Base-by-base conservation (phyloP, 2,888 invertebrate genomes). In the Epinotia brunnichana region DNA sequence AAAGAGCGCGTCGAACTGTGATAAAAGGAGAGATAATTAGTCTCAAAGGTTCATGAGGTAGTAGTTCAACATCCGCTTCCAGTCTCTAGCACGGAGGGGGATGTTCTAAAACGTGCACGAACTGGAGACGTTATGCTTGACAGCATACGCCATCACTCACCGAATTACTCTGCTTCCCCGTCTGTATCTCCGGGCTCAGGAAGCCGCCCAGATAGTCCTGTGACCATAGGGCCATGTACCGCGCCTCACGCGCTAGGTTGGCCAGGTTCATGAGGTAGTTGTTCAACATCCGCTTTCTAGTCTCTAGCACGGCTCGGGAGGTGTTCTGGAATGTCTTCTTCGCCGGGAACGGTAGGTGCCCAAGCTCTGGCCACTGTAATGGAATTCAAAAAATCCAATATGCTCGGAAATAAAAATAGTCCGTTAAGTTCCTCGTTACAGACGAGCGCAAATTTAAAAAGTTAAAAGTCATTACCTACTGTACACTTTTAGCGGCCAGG, bases 261-360 rank as follows among this genome's bases (percentile, higher is more conserved):
- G 89, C 87, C 35, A 98, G 85, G 68, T 95, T 95, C 81, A 95
- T 94, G 77, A 99, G 91, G 89, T 98, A 99, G 74, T 94, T 95
- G 82, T 98, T 97, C 53, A 98, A 83, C 94, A 96, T 95, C 56
- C 95, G 91, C 94, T 97, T 97, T 19, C 99, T 94, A 80, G 95
- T 96, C 85, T 99, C 98, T 69, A 99, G 90, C 29, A 99, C 96
- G 2, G 95, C 90, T 11, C 97, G 92, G 72, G 98, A 98, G 86
- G 98, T 97, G 84, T 98, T 99, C 83, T 98, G 98, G 87, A 99
- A 97, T 61, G 98, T 96, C 85, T 98, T 98, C 89, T 99, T 99
- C 0, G 96, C 97, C 0, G 99, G 99, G 83, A 98, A 97, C 29
- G 96, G 94, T 44, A 98, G 91, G 80, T 95, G 95, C 0, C 95